Percentiles rank a stretch among this genome's conserved stretches.
phyloP scores from a whole-genome alignment of 2,888 invertebrate genomes.

The Amphipyra tragopoginis region DNA sequence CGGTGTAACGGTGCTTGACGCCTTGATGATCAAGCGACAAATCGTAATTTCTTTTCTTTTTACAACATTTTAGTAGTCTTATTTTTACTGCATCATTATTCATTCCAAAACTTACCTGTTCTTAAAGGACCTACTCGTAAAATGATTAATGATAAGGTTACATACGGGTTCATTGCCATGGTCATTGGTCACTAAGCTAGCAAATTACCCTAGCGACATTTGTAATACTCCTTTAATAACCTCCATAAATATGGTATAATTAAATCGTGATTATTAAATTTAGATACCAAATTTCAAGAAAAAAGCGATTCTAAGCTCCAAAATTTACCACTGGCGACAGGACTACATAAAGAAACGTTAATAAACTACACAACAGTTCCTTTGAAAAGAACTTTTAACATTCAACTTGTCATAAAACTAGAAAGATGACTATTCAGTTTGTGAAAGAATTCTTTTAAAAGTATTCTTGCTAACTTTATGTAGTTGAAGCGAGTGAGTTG shows the following conservation, averaged over 20 bases:
- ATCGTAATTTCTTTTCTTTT: neutral
- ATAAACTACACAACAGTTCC: conserved; percentile 18
- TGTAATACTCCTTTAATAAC: too few species aligned
- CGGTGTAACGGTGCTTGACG: conserved; percentile 2
- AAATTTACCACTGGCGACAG: neutral
- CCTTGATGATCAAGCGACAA: neutral
- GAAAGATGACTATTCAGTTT: conserved; percentile 48
- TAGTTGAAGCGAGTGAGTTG: conserved; percentile 27
- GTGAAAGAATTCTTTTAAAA: conserved; percentile 43
- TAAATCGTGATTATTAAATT: too few species aligned
- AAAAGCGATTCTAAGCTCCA: neutral
- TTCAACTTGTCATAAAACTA: conserved; percentile 52
- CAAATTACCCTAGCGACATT: too few species aligned
- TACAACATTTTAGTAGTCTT: neutral
- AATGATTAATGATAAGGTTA: too few species aligned
- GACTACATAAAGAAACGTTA: conserved; percentile 14
- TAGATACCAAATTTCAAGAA: neutral
- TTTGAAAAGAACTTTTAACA: conserved; percentile 41
- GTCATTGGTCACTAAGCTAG: too few species aligned
- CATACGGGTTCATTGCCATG: too few species aligned
- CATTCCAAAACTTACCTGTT: too few species aligned
- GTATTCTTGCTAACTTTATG: conserved; percentile 34
- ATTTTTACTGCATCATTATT: neutral
- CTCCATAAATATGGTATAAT: too few species aligned
- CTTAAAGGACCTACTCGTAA: too few species aligned